Conservation (phyloP, 2,113 vertebrate genomes). For the Puma concolor region DNA sequence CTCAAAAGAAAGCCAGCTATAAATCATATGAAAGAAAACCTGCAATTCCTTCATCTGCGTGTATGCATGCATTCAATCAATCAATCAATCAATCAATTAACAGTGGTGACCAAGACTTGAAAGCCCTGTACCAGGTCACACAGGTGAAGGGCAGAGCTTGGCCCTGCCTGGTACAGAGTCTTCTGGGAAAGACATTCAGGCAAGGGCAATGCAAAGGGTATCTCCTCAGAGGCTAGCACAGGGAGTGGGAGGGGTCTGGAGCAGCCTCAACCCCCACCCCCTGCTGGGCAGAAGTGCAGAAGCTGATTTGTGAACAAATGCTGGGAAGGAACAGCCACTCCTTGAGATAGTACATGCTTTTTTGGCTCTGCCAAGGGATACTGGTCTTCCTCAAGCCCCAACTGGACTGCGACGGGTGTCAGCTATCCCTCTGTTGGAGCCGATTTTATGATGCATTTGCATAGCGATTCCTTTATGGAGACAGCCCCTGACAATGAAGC, state of each 20-base stretch:
- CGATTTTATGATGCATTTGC: neutral
- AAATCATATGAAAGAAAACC: neutral
- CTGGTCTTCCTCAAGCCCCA: neutral
- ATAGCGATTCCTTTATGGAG: neutral
- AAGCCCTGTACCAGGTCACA: neutral
- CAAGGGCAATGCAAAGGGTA: neutral
- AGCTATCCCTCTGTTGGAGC: neutral
- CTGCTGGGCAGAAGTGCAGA: fast-evolving
- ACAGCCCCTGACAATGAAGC: neutral
- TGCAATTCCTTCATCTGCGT: neutral
- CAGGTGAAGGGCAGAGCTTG: neutral
- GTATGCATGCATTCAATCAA: neutral
- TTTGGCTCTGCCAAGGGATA: neutral
- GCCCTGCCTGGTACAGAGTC: neutral
- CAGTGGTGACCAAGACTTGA: neutral
- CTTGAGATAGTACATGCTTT: neutral
- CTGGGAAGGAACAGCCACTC: fast-evolving
- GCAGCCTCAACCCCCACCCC: too few species aligned
- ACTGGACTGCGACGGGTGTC: neutral
- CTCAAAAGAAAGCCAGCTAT: neutral
- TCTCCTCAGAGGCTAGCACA: neutral
- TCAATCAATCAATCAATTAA: neutral
- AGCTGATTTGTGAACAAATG: neutral
- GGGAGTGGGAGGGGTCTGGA: fast-evolving
- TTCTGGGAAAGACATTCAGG: neutral